Conservation (phyloP, 2,797 vertebrate species). For the Halcyon badia region DNA sequence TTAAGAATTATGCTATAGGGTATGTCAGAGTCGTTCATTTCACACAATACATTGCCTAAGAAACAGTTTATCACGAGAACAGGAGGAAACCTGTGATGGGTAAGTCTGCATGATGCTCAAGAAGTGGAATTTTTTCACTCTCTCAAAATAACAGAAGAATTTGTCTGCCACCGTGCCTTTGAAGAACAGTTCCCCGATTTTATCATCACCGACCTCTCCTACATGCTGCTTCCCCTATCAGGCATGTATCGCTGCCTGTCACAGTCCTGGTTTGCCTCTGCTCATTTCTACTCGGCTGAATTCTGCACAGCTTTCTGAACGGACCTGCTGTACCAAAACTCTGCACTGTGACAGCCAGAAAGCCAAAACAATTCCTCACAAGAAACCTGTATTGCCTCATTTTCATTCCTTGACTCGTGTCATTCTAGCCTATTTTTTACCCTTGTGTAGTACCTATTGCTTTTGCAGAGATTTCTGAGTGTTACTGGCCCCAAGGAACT, state of each 20-base stretch:
- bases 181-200: constrained; percentile 19
- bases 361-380: neutral
- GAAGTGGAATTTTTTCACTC: neutral
- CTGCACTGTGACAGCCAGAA: neutral
- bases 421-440: neutral
- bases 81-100: neutral
- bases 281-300: neutral
- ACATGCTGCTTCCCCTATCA: neutral
- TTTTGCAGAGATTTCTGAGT: neutral
- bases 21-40: neutral
- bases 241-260: neutral
- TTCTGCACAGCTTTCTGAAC: neutral
- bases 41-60: neutral
- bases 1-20: neutral
- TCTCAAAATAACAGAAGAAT: neutral
- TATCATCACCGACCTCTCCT: neutral
- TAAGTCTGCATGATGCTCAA: neutral
- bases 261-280: neutral
- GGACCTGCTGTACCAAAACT: neutral
- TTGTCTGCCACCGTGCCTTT: neutral
- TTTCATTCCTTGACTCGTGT: neutral
- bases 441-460: neutral
- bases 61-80: neutral
- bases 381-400: neutral
- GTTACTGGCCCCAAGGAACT: neutral